phyloP scores from a whole-genome alignment of 2,888 invertebrate species.

The Athetis lepigone region DNA sequence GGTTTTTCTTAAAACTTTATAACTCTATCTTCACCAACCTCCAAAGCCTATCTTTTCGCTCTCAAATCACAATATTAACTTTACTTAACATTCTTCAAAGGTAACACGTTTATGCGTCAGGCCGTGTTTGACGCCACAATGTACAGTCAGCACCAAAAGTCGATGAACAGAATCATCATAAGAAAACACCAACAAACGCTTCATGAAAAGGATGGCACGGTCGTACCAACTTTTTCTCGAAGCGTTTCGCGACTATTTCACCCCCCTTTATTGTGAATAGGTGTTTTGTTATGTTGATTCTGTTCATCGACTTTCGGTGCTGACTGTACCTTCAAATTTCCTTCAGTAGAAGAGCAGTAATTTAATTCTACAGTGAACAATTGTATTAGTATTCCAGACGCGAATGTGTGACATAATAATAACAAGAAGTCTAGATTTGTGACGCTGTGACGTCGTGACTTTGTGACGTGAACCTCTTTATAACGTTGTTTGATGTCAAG shows the following conservation, averaged over 20 bases:
- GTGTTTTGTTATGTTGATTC: no score
- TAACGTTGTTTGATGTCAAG: slow-evolving; percentile 7
- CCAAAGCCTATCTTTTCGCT: background rate
- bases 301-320: no score
- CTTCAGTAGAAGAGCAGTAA: slow-evolving; percentile 34
- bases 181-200: no score
- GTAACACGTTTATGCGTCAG: slow-evolving; percentile 10
- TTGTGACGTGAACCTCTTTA: slow-evolving; percentile 25
- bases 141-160: no score
- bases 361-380: slow-evolving; percentile 34
- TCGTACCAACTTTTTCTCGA: no score
- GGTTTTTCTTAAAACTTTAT: no score
- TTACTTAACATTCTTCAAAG: slow-evolving; percentile 2
- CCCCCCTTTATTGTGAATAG: no score
- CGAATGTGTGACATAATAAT: slow-evolving; percentile 27
- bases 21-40: no score
- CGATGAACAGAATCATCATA: no score
- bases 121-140: background rate
- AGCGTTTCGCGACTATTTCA: no score
- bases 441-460: slow-evolving; percentile 15
- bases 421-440: slow-evolving; percentile 40
- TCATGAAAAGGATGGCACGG: no score
- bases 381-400: slow-evolving; percentile 22
- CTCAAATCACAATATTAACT: background rate
- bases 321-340: slow-evolving; percentile 42